A percentile compares a stretch with the other conserved stretches of the same genome.
phyloP scores from a whole-genome alignment of 2,888 invertebrate genomes.

The Lepidonotus clava region DNA sequence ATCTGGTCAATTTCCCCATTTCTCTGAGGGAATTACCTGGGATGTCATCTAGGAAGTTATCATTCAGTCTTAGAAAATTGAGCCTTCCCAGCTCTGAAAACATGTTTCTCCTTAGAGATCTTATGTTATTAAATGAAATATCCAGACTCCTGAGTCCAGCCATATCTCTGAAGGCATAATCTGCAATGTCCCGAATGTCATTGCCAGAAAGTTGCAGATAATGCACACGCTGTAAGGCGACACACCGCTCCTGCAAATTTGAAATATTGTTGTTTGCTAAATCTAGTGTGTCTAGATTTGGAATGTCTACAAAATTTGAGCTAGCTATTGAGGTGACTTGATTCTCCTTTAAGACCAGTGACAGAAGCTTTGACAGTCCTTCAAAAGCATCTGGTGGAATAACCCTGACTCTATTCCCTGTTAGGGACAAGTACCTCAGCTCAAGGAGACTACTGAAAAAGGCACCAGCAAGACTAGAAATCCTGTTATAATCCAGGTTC shows the following conservation, averaged over 20 bases:
- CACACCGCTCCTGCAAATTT: not conserved
- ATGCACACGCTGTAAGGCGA: not conserved
- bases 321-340: not conserved
- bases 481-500: constrained; percentile 10
- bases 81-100: constrained; percentile 22
- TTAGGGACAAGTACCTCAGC: constrained; percentile 15
- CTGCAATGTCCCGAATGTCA: not conserved
- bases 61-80: constrained; percentile 37
- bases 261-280: not conserved
- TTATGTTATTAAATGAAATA: constrained; percentile 13
- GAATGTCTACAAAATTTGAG: not conserved
- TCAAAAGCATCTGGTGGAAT: not conserved
- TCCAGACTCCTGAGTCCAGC: constrained; percentile 25
- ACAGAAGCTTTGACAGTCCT: not conserved
- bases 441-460: constrained; percentile 4
- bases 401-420: not conserved
- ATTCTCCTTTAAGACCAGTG: constrained; percentile 11
- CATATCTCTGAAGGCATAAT: constrained; percentile 33
- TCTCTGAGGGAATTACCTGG: constrained; percentile 21
- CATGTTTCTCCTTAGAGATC: not conserved
- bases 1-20: not conserved
- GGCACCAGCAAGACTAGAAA: not conserved
- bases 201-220: constrained; percentile 26
- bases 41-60: constrained; percentile 13
- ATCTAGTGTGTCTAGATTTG: constrained; percentile 3